Conservation (phyloP, 2,888 invertebrate genomes). For the Dichetophora obliterata region DNA sequence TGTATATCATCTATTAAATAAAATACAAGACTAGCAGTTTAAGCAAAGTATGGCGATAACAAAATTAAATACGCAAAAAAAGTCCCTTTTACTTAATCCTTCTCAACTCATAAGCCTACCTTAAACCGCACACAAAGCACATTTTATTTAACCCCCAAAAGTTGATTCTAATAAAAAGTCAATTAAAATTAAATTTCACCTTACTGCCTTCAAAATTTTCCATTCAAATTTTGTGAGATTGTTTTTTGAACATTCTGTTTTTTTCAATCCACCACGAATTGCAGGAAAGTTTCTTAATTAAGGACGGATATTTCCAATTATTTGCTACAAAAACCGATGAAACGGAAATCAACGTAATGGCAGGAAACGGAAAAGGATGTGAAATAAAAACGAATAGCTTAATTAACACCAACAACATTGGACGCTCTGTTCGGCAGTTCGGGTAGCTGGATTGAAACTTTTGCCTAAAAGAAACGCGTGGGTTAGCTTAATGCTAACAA, state of each 20-base stretch:
- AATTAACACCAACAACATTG: background rate
- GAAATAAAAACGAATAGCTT: constrained; percentile 16
- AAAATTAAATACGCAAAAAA: too few species aligned
- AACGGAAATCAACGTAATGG: constrained; percentile 33
- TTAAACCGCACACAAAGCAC: background rate
- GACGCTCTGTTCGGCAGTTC: background rate
- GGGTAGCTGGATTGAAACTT: background rate
- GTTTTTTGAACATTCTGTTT: too few species aligned
- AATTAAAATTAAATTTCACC: background rate
- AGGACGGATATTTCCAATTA: constrained; percentile 64
- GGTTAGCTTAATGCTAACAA: background rate
- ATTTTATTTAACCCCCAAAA: background rate
- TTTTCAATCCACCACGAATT: background rate
- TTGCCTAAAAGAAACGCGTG: too few species aligned
- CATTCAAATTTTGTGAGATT: too few species aligned
- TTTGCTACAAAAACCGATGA: constrained; percentile 53
- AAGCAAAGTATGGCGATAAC: too few species aligned
- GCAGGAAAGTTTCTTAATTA: constrained; percentile 63
- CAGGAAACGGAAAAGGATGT: constrained; percentile 8
- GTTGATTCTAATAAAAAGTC: background rate
- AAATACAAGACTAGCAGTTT: too few species aligned
- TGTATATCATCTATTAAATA: too few species aligned
- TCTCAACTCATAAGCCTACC: background rate
- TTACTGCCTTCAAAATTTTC: background rate
- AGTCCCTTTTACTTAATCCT: background rate